Conservation (phyloP, 2,797 vertebrate genomes). For the Geotrypetes seraphini region DNA sequence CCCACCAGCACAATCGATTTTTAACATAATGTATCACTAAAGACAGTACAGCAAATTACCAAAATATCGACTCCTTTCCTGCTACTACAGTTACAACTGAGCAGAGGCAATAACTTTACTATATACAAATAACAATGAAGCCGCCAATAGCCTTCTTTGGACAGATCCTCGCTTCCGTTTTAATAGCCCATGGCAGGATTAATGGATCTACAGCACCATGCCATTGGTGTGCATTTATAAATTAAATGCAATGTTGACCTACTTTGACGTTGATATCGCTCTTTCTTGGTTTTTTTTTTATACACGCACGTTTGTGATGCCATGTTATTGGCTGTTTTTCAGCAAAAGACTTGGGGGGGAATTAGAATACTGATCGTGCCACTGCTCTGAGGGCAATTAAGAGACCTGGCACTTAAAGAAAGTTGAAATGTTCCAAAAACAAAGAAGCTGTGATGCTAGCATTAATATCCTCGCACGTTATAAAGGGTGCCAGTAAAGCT, state of each 20-base stretch:
- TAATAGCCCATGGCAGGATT: slow-evolving; percentile 15
- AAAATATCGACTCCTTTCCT: no score
- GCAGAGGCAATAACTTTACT: not conserved
- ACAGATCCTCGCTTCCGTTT: not conserved
- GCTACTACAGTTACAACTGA: no score
- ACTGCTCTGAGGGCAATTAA: slow-evolving; percentile 56
- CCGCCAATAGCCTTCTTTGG: slow-evolving; percentile 11
- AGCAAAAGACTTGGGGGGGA: no score
- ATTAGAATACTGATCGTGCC: slow-evolving; percentile 47
- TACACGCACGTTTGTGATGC: slow-evolving; percentile 34
- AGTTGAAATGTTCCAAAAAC: slow-evolving; percentile 54
- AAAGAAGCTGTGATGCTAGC: slow-evolving; percentile 77
- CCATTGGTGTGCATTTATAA: slow-evolving; percentile 51
- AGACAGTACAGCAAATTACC: no score
- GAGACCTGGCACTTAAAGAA: slow-evolving; percentile 61
- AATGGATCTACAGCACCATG: slow-evolving; percentile 33
- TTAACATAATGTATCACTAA: no score
- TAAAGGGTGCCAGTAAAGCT: slow-evolving; percentile 71
- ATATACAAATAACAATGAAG: slow-evolving; percentile 17
- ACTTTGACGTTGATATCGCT: slow-evolving; percentile 46
- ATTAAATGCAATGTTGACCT: slow-evolving; percentile 48
- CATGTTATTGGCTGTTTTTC: not conserved
- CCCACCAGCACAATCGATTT: no score
- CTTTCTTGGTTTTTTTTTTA: slow-evolving; percentile 33
- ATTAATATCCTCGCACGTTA: slow-evolving; percentile 84